Conservation (phyloP, 2,113 vertebrate species). For the Nyctibius bracteatus region DNA sequence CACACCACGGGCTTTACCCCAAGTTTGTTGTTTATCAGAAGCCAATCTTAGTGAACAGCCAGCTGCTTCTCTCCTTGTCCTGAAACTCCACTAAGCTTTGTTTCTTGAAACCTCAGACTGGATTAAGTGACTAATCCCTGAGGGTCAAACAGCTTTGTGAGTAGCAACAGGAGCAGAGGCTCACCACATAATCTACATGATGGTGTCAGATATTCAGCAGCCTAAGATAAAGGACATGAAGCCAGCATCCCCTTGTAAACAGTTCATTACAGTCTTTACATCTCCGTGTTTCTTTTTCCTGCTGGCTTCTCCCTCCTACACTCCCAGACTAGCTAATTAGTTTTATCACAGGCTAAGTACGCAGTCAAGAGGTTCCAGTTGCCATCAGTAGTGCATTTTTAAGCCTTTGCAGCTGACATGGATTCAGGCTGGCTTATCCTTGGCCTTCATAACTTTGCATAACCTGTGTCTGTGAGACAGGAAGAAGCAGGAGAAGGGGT, state of each 20-base stretch:
- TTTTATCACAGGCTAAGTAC: background rate
- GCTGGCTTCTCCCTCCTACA: background rate
- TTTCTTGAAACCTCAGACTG: background rate
- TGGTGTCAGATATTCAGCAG: background rate
- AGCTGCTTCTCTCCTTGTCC: background rate
- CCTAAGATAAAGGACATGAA: background rate
- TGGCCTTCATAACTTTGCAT: background rate
- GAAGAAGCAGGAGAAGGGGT: background rate
- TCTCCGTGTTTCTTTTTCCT: background rate
- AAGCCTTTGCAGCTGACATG: background rate
- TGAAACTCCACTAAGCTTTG: background rate
- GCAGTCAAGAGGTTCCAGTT: background rate
- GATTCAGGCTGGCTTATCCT: background rate
- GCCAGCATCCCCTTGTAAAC: background rate
- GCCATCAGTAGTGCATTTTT: background rate
- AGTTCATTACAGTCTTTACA: constrained; percentile 31
- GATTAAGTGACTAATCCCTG: background rate
- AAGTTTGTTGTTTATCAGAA: background rate
- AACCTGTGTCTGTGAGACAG: background rate
- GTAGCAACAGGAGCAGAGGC: background rate
- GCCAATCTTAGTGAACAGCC: background rate
- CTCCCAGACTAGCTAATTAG: background rate
- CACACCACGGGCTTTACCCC: rapidly evolving
- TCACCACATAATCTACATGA: background rate
- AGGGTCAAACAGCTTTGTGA: background rate